Conservation (phyloP, 2,888 invertebrate species). For the Athalia rosae region DNA sequence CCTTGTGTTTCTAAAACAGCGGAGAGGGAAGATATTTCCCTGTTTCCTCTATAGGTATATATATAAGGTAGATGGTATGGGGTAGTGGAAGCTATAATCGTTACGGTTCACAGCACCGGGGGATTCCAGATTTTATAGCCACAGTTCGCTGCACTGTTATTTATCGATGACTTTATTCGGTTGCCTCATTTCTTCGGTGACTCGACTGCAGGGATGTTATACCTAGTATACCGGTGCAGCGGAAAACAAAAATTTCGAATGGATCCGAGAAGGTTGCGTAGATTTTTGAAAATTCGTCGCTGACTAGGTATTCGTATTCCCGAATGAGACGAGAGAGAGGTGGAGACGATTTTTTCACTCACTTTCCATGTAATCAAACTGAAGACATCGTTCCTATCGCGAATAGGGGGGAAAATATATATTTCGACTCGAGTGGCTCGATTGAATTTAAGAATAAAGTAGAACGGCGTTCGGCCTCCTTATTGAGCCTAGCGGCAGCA, state of each 20-base stretch:
- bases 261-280: too few species aligned
- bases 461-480: background rate
- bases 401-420: conserved; percentile 10
- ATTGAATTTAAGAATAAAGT: background rate
- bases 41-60: conserved; percentile 13
- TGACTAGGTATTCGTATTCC: too few species aligned
- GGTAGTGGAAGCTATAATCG: conserved; percentile 43
- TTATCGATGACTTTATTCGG: conserved; percentile 50
- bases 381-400: conserved; percentile 3
- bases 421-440: conserved; percentile 20
- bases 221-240: background rate
- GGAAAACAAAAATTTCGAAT: too few species aligned
- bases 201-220: conserved; percentile 29
- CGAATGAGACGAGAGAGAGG: background rate
- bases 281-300: too few species aligned
- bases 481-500: too few species aligned
- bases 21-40: conserved; percentile 25
- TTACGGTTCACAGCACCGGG: conserved; percentile 48
- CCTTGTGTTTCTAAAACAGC: background rate
- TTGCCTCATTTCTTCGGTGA: conserved; percentile 41
- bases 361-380: background rate
- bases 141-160: conserved; percentile 47
- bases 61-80: background rate
- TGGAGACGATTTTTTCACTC: background rate
- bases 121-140: conserved; percentile 50